Percentiles rank a stretch among this genome's conserved stretches.
Conservation (phyloP, 2,888 invertebrate species). For the Hydrotaea cyrtoneurina region DNA sequence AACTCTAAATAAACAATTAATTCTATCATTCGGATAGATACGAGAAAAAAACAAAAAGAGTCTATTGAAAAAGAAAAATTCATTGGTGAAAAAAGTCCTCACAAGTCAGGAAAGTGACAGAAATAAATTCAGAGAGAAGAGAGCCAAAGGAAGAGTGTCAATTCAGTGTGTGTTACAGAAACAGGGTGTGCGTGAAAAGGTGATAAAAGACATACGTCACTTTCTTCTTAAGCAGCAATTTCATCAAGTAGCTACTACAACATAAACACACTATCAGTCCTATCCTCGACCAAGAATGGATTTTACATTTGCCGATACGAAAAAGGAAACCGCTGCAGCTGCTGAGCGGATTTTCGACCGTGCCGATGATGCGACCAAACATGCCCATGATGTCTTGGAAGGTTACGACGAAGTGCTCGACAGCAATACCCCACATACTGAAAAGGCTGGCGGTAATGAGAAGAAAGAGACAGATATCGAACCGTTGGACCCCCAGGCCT, state of each 20-base stretch:
- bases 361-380: constrained; percentile 70
- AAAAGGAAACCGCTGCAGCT: constrained; percentile 76
- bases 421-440: constrained; percentile 74
- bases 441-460: constrained; percentile 77
- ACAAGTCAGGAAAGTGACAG: constrained; percentile 31
- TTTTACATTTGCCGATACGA: constrained; percentile 77
- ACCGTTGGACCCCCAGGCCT: constrained; percentile 74
- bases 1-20: constrained; percentile 27
- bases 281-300: constrained; percentile 73
- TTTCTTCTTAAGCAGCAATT: constrained; percentile 27
- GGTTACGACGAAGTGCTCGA: constrained; percentile 69
- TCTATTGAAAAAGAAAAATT: constrained; percentile 35
- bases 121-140: constrained; percentile 38
- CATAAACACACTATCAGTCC: constrained; percentile 11
- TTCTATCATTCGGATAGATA: constrained; percentile 39
- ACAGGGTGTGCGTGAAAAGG: constrained; percentile 64
- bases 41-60: constrained; percentile 25
- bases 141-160: constrained; percentile 54
- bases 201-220: constrained; percentile 58
- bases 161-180: constrained; percentile 43
- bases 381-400: constrained; percentile 68
- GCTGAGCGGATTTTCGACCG: constrained; percentile 73
- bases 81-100: constrained; percentile 57
- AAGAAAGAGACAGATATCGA: constrained; percentile 76
- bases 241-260: constrained; percentile 3